These are phyloP conservation scores for Lepidurus packardi DNA, from an alignment of 1,140 invertebrate species.

Conservation along the genomic window DNA sequence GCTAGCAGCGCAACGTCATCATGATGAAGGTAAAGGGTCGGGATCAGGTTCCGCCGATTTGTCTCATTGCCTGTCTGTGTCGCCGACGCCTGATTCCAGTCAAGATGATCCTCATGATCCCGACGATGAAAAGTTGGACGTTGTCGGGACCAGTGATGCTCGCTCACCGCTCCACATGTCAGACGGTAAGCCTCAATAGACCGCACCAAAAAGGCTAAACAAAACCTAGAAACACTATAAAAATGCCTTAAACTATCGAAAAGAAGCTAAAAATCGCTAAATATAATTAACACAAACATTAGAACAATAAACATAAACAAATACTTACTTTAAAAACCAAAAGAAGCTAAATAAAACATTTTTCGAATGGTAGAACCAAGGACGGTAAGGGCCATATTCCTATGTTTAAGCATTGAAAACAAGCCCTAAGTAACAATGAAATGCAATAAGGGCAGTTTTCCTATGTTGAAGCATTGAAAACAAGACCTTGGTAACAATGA, in stretches of 20 bases:
- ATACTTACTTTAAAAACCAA: no score
- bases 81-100: constrained; percentile 39
- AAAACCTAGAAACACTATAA: background rate
- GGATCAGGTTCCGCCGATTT: constrained; percentile 24
- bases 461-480: no score
- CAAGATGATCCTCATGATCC: constrained; percentile 57
- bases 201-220: background rate
- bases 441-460: no score
- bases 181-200: constrained; percentile 27
- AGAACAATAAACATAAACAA: no score
- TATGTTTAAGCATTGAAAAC: no score
- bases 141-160: constrained; percentile 63
- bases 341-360: no score
- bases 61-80: constrained; percentile 43
- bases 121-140: constrained; percentile 80
- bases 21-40: constrained; percentile 40
- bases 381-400: no score
- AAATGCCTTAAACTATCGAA: background rate
- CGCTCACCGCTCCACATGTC: constrained; percentile 36
- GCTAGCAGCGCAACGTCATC: constrained; percentile 56
- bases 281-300: no score
- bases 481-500: no score
- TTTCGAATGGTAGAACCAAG: no score
- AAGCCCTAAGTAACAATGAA: no score
- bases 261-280: background rate